Evolutionary conservation across 2,113 vertebrate species (phyloP).

Genomic region (Puma concolor): DNA sequence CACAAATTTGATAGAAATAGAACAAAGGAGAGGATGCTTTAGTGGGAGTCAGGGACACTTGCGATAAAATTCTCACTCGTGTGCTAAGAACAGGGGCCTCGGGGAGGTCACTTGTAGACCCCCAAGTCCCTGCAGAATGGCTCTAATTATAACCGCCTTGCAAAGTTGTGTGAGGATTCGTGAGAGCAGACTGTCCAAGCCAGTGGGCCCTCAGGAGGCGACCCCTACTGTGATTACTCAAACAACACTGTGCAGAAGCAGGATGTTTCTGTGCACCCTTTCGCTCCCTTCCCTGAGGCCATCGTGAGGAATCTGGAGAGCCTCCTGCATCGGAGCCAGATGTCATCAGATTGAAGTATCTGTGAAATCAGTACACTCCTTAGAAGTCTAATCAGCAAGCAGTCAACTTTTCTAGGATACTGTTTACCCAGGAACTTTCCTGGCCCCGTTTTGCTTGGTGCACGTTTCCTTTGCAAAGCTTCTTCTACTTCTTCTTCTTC

Average conservation of each 20-base stretch:
- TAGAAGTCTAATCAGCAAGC: slow-evolving; percentile 49
- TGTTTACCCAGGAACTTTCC: slow-evolving; percentile 39
- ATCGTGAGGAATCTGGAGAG: slow-evolving; percentile 60
- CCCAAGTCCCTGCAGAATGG: neutral
- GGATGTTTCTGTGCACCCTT: neutral
- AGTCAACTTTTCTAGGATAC: slow-evolving; percentile 16
- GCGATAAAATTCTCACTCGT: neutral
- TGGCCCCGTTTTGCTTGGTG: neutral
- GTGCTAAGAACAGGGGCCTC: neutral
- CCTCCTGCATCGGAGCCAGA: neutral
- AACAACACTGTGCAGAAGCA: slow-evolving; percentile 48
- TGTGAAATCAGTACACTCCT: slow-evolving; percentile 31
- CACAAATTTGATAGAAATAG: slow-evolving; percentile 59
- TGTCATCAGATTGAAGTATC: slow-evolving; percentile 52
- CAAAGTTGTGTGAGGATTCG: neutral
- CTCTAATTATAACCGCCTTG: neutral
- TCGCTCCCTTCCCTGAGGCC: slow-evolving; percentile 50
- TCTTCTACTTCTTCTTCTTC: neutral
- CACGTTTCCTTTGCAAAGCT: slow-evolving; percentile 3
- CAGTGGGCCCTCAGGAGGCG: neutral
- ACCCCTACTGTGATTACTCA: neutral
- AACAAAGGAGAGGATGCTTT: neutral
- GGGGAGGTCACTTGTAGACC: neutral
- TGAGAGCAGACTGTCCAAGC: neutral
- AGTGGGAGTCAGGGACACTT: neutral